These are phyloP conservation scores for Lethocerus indicus DNA, from an alignment of 1,140 invertebrate species.

Conservation along the genomic window DNA sequence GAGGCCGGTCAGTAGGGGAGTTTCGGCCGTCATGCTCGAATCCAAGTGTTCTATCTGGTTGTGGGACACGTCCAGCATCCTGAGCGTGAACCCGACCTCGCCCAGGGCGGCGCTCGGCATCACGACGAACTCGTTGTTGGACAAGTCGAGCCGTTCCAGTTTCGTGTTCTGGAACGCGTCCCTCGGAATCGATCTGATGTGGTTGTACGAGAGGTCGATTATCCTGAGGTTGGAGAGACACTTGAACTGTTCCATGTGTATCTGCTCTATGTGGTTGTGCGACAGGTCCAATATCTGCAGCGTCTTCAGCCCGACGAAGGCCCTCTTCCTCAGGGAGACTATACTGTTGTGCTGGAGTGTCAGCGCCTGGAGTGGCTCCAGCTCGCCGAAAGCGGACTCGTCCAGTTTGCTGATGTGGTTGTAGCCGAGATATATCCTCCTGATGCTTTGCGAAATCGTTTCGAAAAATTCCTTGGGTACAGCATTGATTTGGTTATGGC, in stretches of 20 bases:
- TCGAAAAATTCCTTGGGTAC: constrained; percentile 45
- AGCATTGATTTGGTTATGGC: constrained; percentile 42
- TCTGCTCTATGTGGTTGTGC: constrained; percentile 52
- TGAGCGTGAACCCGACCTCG: constrained; percentile 54
- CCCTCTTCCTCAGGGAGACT: constrained; percentile 46
- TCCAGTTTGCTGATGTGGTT: constrained; percentile 54
- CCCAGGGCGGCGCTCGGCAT: constrained; percentile 51
- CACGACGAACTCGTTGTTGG: constrained; percentile 56
- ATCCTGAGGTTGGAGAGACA: constrained; percentile 55
- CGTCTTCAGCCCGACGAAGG: constrained; percentile 50
- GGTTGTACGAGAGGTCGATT: constrained; percentile 57
- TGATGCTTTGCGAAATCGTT: constrained; percentile 37
- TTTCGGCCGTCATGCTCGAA: constrained; percentile 68
- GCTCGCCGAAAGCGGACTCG: constrained; percentile 47
- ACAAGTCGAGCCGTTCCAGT: constrained; percentile 62
- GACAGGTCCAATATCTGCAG: constrained; percentile 66
- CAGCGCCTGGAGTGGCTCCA: constrained; percentile 50
- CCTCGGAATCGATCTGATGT: constrained; percentile 51
- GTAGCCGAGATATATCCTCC: constrained; percentile 49
- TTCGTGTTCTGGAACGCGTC: constrained; percentile 66
- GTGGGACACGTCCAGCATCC: constrained; percentile 55
- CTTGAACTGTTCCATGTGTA: constrained; percentile 68
- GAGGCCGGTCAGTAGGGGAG: constrained; percentile 57
- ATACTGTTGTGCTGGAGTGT: constrained; percentile 59
- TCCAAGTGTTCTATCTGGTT: constrained; percentile 78